phyloP scores from a whole-genome alignment of 92 coral and sea anemone species.

The Umimayanthus chanpuru region DNA sequence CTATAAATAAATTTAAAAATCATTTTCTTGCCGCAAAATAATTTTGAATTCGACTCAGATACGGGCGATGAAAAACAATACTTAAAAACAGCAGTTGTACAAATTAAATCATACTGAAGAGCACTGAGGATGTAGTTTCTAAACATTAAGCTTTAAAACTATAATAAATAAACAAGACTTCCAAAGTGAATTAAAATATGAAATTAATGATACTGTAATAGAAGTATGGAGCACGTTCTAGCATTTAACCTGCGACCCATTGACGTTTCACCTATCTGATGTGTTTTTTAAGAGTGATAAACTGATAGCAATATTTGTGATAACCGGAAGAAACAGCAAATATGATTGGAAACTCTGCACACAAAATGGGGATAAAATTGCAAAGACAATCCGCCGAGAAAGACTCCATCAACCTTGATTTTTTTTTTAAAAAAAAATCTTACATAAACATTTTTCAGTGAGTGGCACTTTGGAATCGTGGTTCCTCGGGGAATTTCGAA shows the following conservation, averaged over 20 bases:
- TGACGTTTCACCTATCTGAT: not conserved
- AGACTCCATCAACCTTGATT: not conserved
- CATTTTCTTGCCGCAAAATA: not conserved
- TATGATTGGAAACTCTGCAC: not conserved
- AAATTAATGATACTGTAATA: not conserved
- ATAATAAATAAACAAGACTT: too few relatives aligned
- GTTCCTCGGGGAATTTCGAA: too few relatives aligned
- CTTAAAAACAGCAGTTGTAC: not conserved
- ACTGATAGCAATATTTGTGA: not conserved
- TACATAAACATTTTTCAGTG: too few relatives aligned
- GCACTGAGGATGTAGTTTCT: too few relatives aligned
- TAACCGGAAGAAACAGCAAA: not conserved
- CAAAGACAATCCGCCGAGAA: not conserved
- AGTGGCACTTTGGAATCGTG: too few relatives aligned
- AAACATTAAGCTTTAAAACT: too few relatives aligned
- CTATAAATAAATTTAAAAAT: too few relatives aligned
- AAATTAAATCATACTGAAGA: not conserved
- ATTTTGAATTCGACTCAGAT: not conserved
- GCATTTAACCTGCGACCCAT: not conserved
- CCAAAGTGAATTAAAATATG: too few relatives aligned
- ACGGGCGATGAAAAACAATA: not conserved
- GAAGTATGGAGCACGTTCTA: not conserved
- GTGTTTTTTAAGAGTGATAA: too few relatives aligned
- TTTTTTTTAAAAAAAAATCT: too few relatives aligned
- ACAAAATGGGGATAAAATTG: not conserved